Evolutionary conservation across 2,888 invertebrate species (phyloP), one percentile per base, ranked within the genome.

Genomic region (Steinernema carpocapsae): DNA sequence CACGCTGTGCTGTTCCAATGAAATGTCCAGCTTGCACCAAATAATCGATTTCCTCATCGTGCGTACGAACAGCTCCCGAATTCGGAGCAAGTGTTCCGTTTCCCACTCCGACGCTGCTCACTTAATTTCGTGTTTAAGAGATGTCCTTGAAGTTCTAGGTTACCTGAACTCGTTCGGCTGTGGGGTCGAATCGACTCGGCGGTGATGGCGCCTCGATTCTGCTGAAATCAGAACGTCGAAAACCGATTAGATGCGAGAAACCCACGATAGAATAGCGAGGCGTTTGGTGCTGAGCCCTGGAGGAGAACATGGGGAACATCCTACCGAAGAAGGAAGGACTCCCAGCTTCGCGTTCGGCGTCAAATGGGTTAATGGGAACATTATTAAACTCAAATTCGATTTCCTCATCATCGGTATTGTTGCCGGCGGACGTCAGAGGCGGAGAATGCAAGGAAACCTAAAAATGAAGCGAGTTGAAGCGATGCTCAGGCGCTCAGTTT

Each of bases 1-100:
- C 91, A 73, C 91, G 89, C 80, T 92, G 91, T 0, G 92, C 93
- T 0, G 56, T 51, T 1, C 29, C 32, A n/a, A 51, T 42, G 29
- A 72, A 72, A 29, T 56, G 42, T 29, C 24, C 72, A 2, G 64
- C 75, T 51, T 45, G 76, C 46, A 37, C 75, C 46, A 72, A 56
- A 72, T 45, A 72, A 71, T 43, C 76, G 72, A 48, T 59, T 43
- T 73, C 76, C 46, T 7, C 73, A 52, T 14, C 73, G 14, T 17
- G 19, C 2, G n/a, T 2, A 14, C 48, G 48, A 48, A 48, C 48
- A 4, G 37, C 10, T 37, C 10, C 37, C 3, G 48, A 48, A 48
- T 19, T 48, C 10, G 52, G 24, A 4, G 52, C 52, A 52, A 19
- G 12, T 22, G 22, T 22, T 22, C 22, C 19, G 3, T 19, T 22